A percentile compares a stretch with the other conserved stretches of the same genome.
These are phyloP conservation scores for Hiodon tergisus DNA, from an alignment of 2,113 vertebrate genomes.

Conservation along the genomic window DNA sequence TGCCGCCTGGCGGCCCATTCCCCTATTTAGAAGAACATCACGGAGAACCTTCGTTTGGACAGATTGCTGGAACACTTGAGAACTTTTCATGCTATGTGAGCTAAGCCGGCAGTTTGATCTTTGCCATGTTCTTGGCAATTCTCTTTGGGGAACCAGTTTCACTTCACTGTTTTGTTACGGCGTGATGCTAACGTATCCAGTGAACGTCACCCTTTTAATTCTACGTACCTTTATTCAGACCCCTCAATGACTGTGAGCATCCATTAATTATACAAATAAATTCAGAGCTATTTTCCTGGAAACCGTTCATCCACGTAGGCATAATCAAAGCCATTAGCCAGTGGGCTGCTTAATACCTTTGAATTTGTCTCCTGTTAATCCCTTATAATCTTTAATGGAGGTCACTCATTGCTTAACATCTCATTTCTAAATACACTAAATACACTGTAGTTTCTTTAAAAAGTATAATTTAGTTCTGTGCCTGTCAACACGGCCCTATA, in stretches of 20 bases:
- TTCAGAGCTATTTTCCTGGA: conserved; percentile 57
- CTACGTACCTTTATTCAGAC: too few species aligned
- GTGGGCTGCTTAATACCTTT: conserved; percentile 59
- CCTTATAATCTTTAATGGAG: conserved; percentile 54
- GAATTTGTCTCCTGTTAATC: conserved; percentile 66
- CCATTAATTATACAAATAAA: conserved; percentile 39
- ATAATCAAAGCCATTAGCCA: conserved; percentile 41
- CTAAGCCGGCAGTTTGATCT: too few species aligned
- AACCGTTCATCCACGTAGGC: conserved; percentile 55
- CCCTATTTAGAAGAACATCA: too few species aligned
- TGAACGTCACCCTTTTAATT: too few species aligned
- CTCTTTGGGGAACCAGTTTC: too few species aligned
- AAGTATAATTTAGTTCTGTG: not conserved
- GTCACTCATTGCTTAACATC: conserved; percentile 43
- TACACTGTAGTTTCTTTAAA: conserved; percentile 19
- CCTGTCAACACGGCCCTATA: not conserved
- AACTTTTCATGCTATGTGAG: too few species aligned
- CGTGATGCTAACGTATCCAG: too few species aligned
- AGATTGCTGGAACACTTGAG: too few species aligned
- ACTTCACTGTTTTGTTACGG: too few species aligned
- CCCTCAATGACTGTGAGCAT: not conserved
- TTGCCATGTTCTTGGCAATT: too few species aligned
- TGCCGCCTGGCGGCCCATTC: too few species aligned
- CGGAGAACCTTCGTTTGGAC: too few species aligned
- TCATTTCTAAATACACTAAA: conserved; percentile 52